Conservation (phyloP, 2,113 vertebrate genomes). For the Oreochromis tanganicae region DNA sequence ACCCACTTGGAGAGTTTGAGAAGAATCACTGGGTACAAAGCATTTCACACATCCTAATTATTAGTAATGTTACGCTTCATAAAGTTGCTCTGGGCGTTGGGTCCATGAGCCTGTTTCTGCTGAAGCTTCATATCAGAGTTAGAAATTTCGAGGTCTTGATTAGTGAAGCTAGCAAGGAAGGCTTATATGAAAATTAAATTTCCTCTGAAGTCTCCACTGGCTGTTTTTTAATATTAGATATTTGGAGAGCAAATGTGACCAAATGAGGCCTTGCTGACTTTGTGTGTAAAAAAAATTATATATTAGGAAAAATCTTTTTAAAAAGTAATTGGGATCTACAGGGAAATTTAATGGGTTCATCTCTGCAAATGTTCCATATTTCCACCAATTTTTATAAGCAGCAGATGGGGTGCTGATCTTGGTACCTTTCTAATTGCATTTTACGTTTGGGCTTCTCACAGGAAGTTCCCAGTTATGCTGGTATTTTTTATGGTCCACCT, state of each 20-base stretch:
- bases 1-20: neutral
- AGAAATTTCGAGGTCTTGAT: neutral
- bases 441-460: fast-evolving
- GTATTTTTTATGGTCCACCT: neutral
- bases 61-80: neutral
- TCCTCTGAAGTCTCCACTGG: neutral
- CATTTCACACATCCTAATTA: neutral
- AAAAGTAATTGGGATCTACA: neutral
- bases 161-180: neutral
- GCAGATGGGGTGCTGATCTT: fast-evolving
- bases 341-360: neutral
- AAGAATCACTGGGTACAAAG: neutral
- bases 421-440: neutral
- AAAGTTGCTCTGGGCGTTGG: neutral
- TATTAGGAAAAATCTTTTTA: neutral
- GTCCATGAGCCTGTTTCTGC: neutral
- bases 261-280: neutral
- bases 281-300: neutral
- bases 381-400: neutral
- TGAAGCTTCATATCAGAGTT: neutral
- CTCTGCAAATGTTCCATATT: neutral
- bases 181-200: neutral
- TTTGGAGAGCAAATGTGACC: neutral
- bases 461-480: fast-evolving
- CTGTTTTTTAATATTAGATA: neutral